phyloP scores from a whole-genome alignment of 2,797 vertebrate species.

The Muscicapa comitata region DNA sequence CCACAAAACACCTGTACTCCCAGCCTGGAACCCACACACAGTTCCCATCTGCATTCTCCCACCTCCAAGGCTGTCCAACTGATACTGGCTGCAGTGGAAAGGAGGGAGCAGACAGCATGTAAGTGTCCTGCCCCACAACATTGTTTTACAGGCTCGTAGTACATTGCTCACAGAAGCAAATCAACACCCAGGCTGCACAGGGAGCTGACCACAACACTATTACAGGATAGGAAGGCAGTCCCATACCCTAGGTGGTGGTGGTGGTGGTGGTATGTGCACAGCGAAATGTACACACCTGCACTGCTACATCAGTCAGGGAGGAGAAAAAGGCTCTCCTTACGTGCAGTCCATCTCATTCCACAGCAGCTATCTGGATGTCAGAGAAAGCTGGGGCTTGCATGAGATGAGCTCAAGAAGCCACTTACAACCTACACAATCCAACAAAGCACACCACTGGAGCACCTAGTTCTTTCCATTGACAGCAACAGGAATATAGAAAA shows the following conservation, averaged over 20 bases:
- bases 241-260: not conserved
- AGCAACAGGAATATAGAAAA: not conserved
- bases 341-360: not conserved
- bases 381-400: not conserved
- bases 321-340: not conserved
- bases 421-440: not conserved
- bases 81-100: not conserved
- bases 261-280: not conserved
- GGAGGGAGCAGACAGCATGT: not conserved
- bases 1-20: not conserved
- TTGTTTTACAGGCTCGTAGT: accelerated
- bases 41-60: not conserved
- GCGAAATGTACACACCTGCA: accelerated
- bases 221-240: not conserved
- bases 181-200: accelerated
- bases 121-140: not conserved
- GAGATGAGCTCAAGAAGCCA: not conserved
- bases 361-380: not conserved
- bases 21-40: not conserved
- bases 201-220: not conserved
- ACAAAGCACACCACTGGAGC: not conserved
- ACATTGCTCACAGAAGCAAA: not conserved
- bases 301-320: not conserved
- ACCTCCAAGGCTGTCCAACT: not conserved
- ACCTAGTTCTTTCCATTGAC: not conserved